These are phyloP conservation scores for Onychomys torridus DNA, from an alignment of 2,797 vertebrate genomes.

Conservation along the genomic window DNA sequence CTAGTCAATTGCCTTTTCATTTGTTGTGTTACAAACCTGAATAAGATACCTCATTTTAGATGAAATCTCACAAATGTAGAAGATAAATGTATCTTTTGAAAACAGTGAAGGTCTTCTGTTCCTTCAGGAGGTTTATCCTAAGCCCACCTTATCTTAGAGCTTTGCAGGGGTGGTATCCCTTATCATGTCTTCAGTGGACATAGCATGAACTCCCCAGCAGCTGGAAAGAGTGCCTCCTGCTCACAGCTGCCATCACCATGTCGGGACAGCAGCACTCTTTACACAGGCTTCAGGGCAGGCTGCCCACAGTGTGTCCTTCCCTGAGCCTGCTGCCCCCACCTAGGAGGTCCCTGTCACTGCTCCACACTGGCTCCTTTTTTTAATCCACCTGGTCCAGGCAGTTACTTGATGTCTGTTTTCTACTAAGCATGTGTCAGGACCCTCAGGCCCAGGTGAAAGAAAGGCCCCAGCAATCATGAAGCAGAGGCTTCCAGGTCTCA, in stretches of 20 bases:
- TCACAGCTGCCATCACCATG: neutral
- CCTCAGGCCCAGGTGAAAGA: neutral
- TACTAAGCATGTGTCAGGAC: constrained; percentile 59
- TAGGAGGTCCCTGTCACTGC: neutral
- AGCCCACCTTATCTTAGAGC: neutral
- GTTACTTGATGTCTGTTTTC: constrained; percentile 59
- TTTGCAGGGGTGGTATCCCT: rapidly evolving
- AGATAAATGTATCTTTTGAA: constrained; percentile 70
- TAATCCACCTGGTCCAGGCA: constrained; percentile 60
- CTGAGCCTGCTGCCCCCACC: constrained; percentile 46
- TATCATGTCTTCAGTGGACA: rapidly evolving
- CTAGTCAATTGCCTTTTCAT: constrained; percentile 79
- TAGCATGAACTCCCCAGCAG: rapidly evolving
- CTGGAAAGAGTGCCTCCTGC: neutral
- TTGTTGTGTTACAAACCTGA: constrained; percentile 77
- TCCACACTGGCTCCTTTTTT: constrained; percentile 18
- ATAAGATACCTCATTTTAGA: constrained; percentile 86
- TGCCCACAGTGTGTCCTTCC: neutral
- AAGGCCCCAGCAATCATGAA: constrained; percentile 19
- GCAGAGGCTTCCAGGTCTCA: neutral
- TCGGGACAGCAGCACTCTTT: neutral
- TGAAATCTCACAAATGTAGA: constrained; percentile 65
- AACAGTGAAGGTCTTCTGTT: constrained; percentile 42
- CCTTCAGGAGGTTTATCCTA: neutral
- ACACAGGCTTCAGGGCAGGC: rapidly evolving